A percentile compares a stretch with the other conserved stretches of the same genome.
phyloP scores from a whole-genome alignment of 2,113 vertebrate species.

The Melanocharis versteri region DNA sequence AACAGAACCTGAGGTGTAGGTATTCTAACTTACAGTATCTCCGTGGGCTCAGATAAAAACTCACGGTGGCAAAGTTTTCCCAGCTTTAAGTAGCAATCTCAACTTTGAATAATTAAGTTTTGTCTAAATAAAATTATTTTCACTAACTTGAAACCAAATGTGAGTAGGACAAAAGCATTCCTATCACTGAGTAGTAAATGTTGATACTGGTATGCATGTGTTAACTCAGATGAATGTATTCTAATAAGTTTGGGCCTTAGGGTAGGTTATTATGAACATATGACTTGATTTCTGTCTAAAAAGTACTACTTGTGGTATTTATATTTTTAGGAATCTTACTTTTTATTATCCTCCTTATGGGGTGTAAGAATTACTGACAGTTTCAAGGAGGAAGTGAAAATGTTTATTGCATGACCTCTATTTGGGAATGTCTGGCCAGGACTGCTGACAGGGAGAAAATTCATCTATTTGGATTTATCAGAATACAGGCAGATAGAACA shows the following conservation, averaged over 20 bases:
- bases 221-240: not conserved
- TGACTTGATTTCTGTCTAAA: not conserved
- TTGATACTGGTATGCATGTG: not conserved
- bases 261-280: not conserved
- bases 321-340: not conserved
- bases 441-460: not conserved
- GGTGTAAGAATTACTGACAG: not conserved
- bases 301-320: not conserved
- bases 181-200: not conserved
- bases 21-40: not conserved
- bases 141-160: not conserved
- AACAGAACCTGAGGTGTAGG: not conserved
- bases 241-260: not conserved
- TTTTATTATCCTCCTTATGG: not conserved
- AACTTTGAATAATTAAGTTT: not conserved
- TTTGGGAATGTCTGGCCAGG: not conserved
- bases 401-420: not conserved
- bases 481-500: not conserved
- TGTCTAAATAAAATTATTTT: not conserved
- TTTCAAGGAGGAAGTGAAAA: not conserved
- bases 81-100: not conserved
- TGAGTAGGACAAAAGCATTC: not conserved
- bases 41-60: not conserved
- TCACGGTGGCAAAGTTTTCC: not conserved
- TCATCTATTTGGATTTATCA: not conserved